These are phyloP conservation scores for Salvator merianae DNA, from an alignment of 2,113 vertebrate species.

Conservation along the genomic window DNA sequence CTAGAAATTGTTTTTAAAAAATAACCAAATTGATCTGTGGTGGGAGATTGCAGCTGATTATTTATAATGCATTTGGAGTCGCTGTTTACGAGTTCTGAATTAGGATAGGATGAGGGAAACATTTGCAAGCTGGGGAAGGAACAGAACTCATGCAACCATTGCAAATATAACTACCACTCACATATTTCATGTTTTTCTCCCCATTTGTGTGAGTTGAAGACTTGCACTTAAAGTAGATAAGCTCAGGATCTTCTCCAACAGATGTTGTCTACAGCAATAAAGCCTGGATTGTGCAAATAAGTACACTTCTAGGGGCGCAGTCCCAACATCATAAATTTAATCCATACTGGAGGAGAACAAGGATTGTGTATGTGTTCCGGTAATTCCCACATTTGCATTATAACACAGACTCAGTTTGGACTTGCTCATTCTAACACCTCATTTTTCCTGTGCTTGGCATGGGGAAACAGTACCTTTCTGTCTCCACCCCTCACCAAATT, in stretches of 20 bases:
- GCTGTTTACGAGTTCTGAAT: neutral
- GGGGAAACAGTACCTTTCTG: too few species aligned
- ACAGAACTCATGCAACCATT: neutral
- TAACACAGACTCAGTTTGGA: too few species aligned
- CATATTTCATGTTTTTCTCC: neutral
- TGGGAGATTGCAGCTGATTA: neutral
- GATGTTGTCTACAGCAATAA: neutral
- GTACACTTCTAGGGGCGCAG: too few species aligned
- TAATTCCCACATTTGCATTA: too few species aligned
- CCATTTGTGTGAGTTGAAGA: neutral
- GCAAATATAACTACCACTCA: neutral
- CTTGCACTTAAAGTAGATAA: neutral
- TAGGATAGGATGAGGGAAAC: neutral
- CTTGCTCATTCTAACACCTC: too few species aligned
- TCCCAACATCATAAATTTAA: too few species aligned
- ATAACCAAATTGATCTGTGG: neutral
- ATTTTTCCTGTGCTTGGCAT: too few species aligned
- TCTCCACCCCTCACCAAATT: too few species aligned
- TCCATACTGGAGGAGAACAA: too few species aligned
- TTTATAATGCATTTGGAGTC: neutral
- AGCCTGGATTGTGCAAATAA: neutral
- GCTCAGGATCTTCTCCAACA: neutral
- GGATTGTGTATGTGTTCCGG: too few species aligned
- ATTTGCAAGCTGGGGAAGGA: neutral
- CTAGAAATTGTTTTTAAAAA: neutral